These are phyloP conservation scores for Sarcophaga carnaria DNA, from an alignment of 2,888 invertebrate species.

Conservation along the genomic window DNA sequence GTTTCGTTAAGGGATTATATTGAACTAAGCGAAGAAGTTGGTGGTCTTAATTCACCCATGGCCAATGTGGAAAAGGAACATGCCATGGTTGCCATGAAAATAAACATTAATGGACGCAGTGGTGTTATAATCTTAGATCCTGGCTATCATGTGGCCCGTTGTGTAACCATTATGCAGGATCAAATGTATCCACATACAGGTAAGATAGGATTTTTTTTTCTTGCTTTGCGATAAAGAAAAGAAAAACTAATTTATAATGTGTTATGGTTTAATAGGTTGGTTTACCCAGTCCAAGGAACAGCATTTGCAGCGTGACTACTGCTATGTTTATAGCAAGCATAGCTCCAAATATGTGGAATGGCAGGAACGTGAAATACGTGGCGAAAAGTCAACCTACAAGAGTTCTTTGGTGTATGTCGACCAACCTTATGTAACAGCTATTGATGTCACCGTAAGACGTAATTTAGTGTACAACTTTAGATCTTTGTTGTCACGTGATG, in stretches of 20 bases:
- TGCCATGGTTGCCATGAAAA: conserved; percentile 90
- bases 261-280: conserved; percentile 84
- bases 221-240: conserved; percentile 84
- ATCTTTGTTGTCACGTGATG: conserved; percentile 90
- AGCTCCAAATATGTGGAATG: conserved; percentile 92
- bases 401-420: conserved; percentile 90
- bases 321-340: conserved; percentile 87
- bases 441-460: conserved; percentile 93
- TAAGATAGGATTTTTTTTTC: conserved; percentile 82
- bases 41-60: conserved; percentile 81
- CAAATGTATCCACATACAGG: conserved; percentile 91
- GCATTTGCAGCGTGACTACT: conserved; percentile 91
- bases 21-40: conserved; percentile 82
- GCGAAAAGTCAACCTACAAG: conserved; percentile 85
- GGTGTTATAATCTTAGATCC: conserved; percentile 94
- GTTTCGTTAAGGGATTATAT: conserved; percentile 85
- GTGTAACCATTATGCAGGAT: conserved; percentile 94
- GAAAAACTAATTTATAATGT: conserved; percentile 61
- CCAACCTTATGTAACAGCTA: conserved; percentile 89
- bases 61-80: conserved; percentile 91
- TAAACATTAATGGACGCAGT: conserved; percentile 87
- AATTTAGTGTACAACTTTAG: conserved; percentile 92
- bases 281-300: conserved; percentile 91
- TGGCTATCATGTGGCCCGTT: conserved; percentile 93
- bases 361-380: conserved; percentile 90